A percentile compares a stretch with the other conserved stretches of the same genome.
Evolutionary conservation across 1,140 invertebrate genomes (phyloP).

Genomic region (Lucilia sericata): DNA sequence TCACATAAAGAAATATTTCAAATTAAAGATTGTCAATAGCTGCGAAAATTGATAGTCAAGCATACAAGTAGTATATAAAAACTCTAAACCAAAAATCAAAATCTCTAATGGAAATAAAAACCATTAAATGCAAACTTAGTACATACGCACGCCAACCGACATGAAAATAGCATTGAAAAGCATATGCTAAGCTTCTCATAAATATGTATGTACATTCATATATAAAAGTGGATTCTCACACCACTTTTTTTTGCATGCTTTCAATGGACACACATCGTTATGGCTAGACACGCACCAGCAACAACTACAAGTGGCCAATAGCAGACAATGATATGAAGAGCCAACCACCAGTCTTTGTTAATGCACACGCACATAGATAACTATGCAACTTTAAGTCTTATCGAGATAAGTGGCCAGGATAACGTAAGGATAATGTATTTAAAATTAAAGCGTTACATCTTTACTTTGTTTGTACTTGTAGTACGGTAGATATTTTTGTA

Average conservation of each 20-base stretch:
- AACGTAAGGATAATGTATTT: slow-evolving; percentile 31
- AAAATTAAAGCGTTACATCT: slow-evolving; percentile 28
- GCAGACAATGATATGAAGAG: not conserved
- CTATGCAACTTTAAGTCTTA: slow-evolving; percentile 40
- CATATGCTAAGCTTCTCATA: slow-evolving; percentile 20
- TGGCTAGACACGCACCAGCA: slow-evolving; percentile 35
- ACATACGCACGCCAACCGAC: not conserved
- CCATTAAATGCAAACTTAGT: slow-evolving; percentile 7
- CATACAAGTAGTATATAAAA: not conserved
- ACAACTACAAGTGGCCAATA: slow-evolving; percentile 28
- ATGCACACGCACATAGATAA: not conserved
- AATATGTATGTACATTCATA: too few relatives aligned
- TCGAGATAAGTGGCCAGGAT: slow-evolving; percentile 40
- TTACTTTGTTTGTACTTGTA: slow-evolving; percentile 11
- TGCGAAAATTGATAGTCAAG: slow-evolving; percentile 5
- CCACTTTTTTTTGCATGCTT: not conserved
- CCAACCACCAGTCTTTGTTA: not conserved
- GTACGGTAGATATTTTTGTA: not conserved
- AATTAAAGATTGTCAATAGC: slow-evolving; percentile 15
- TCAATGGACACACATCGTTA: not conserved
- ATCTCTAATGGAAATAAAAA: not conserved
- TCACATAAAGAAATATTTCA: slow-evolving; percentile 2
- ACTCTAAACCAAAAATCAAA: not conserved
- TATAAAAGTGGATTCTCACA: slow-evolving; percentile 27
- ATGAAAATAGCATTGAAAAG: slow-evolving; percentile 8